Percentiles rank a stretch among this genome's conserved stretches.
Evolutionary conservation across 2,113 vertebrate genomes (phyloP).

Genomic region (Tinamus guttatus): DNA sequence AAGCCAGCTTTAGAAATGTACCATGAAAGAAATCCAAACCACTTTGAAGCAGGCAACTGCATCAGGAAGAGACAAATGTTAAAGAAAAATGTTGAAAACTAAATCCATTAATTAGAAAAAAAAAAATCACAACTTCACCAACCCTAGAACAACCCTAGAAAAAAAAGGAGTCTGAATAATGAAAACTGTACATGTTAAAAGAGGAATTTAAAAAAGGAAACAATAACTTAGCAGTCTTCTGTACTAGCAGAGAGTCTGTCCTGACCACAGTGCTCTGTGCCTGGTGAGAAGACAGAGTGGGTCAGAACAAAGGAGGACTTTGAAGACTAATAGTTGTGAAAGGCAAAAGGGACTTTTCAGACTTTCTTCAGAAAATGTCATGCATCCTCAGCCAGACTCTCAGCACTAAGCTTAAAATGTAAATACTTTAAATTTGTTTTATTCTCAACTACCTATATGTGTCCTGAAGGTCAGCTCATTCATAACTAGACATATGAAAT

Average conservation of each 20-base stretch:
- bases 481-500: constrained; percentile 28
- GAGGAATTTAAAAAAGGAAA: constrained; percentile 29
- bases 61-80: background rate
- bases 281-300: background rate
- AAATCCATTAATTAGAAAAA: background rate
- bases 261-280: constrained; percentile 11
- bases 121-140: background rate
- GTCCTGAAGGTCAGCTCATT: background rate
- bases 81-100: constrained; percentile 1
- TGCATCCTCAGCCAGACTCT: constrained; percentile 19
- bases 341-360: constrained; percentile 10
- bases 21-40: background rate
- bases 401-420: background rate
- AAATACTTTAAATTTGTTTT: background rate
- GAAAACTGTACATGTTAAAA: background rate
- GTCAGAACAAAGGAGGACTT: background rate
- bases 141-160: background rate
- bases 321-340: constrained; percentile 32
- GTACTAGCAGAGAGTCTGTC: background rate
- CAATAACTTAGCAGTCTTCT: constrained; percentile 27
- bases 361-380: constrained; percentile 27
- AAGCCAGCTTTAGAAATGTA: background rate
- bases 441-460: constrained; percentile 7
- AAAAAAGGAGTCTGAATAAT: constrained; percentile 11
- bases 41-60: background rate